Percentiles rank a stretch among this genome's conserved stretches.
Conservation (phyloP, 2,888 invertebrate species). For the Charanyca ferruginea region DNA sequence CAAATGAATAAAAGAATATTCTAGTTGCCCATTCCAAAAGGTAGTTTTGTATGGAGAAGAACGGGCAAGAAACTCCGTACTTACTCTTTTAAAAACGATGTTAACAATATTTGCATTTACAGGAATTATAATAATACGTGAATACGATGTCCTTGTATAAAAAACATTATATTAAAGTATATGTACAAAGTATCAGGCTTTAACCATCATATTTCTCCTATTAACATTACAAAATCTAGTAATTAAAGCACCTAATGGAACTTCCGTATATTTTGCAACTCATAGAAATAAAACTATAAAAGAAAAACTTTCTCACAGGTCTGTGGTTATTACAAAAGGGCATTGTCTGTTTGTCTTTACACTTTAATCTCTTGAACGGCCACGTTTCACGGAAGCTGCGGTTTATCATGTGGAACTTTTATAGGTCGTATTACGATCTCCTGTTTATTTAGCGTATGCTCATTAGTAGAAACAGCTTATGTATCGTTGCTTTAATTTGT, state of each 20-base stretch:
- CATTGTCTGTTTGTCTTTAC: slow-evolving; percentile 62
- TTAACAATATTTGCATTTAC: too few relatives aligned
- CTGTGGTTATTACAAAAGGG: slow-evolving; percentile 54
- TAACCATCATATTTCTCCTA: not conserved
- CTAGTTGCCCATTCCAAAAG: too few relatives aligned
- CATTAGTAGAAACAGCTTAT: slow-evolving; percentile 4
- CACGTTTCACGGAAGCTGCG: slow-evolving; percentile 62
- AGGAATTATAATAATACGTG: too few relatives aligned
- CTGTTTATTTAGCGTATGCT: slow-evolving; percentile 15
- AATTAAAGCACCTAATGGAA: slow-evolving; percentile 25
- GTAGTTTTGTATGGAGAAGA: too few relatives aligned
- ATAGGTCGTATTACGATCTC: slow-evolving; percentile 44
- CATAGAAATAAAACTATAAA: slow-evolving; percentile 36
- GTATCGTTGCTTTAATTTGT: slow-evolving; percentile 9
- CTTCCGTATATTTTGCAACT: slow-evolving; percentile 35
- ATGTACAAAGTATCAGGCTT: too few relatives aligned
- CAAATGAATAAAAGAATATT: too few relatives aligned
- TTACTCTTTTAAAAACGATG: too few relatives aligned
- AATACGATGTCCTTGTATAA: too few relatives aligned
- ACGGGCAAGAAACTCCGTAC: too few relatives aligned
- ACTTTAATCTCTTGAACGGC: slow-evolving; percentile 61
- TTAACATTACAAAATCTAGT: slow-evolving; percentile 7
- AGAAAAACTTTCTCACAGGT: slow-evolving; percentile 51
- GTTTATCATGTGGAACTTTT: slow-evolving; percentile 55
- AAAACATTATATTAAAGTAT: too few relatives aligned